Evolutionary conservation across 2,797 vertebrate genomes (phyloP).

Genomic region (Typhlichthys eigenmanni): DNA sequence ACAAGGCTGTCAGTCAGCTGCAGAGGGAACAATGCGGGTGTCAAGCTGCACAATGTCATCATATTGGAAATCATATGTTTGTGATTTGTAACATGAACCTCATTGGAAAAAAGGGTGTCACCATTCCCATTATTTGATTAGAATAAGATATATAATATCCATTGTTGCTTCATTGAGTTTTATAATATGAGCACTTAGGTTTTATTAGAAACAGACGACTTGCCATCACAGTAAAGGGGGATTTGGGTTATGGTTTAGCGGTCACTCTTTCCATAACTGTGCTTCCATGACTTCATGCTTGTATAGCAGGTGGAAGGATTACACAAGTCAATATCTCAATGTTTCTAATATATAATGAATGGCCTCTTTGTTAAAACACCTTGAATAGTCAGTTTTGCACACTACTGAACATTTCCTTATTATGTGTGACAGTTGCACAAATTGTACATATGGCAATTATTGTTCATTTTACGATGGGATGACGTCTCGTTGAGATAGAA

Average conservation of each 20-base stretch:
- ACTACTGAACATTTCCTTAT: slow-evolving; percentile 1
- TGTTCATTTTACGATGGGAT: too few species aligned
- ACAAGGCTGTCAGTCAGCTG: slow-evolving; percentile 39
- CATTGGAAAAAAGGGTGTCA: slow-evolving; percentile 28
- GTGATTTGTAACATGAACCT: slow-evolving; percentile 33
- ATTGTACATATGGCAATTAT: too few species aligned
- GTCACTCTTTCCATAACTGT: slow-evolving; percentile 59
- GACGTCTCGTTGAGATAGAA: slow-evolving; percentile 1
- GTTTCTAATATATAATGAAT: slow-evolving; percentile 41
- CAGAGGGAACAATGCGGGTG: slow-evolving; percentile 37
- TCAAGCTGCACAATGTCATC: slow-evolving; percentile 10
- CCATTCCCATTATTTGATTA: slow-evolving; percentile 11
- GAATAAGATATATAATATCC: slow-evolving; percentile 27
- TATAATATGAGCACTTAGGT: slow-evolving; percentile 1
- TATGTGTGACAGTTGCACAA: neutral
- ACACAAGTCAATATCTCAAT: slow-evolving; percentile 28
- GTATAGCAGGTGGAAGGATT: slow-evolving; percentile 63
- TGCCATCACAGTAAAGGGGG: slow-evolving; percentile 25
- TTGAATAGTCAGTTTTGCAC: slow-evolving; percentile 34
- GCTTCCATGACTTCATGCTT: slow-evolving; percentile 58
- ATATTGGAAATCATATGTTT: slow-evolving; percentile 24
- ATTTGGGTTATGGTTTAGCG: slow-evolving; percentile 13
- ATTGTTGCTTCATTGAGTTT: slow-evolving; percentile 29
- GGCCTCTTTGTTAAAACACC: slow-evolving; percentile 44
- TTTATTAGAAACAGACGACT: slow-evolving; percentile 26